Base-by-base conservation (phyloP, 2,888 invertebrate genomes). In the Heteromurus nitidus region DNA sequence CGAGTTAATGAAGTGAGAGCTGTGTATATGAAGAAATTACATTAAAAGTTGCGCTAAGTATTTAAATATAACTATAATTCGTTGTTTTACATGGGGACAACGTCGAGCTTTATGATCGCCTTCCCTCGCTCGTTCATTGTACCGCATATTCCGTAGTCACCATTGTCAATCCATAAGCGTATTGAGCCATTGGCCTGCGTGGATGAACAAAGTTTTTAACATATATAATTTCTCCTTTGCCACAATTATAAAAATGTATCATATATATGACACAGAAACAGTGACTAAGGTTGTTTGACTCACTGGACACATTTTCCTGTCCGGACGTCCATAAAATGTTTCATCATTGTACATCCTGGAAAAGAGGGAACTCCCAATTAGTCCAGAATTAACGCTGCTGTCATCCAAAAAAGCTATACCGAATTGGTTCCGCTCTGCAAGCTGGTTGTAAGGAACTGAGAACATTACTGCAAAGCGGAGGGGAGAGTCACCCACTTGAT, bases 91-190 rank as follows among this genome's bases (percentile, higher is more conserved):
- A 80, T 80, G 13, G 69, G 72, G 5, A 72, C 69, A 60, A 85
- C 62, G n/a, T 85, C 81, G n/a, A 85, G 50, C 47, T 85, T 85
- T 7, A 85, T 72, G 13, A 85, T 85, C 67, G 85, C 81, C 36
- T 85, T 85, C 16, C 85, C 85, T 20, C 85, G 13, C 22, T 85
- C 85, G 50, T 83, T 85, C 85, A 85, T 85, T 5, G 79, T 85
- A 0, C 64, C 85, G 26, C 72, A 74, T 42, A 83, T 80, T 42
- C 75, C 74, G 42, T 68, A 82, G 47, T 83, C 80, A 11, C 76
- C 75, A 60, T 82, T 77, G 30, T 75, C 70, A 31, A 82, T 82
- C 70, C 77, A 76, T 28, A 83, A 50, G 2, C 81, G 81, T 28
- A 77, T 62, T 13, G 76, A 69, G 44, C 74, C 83, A 58, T 79